Base-by-base conservation (phyloP, 2,888 invertebrate species). In the Priocnemis perturbator region DNA sequence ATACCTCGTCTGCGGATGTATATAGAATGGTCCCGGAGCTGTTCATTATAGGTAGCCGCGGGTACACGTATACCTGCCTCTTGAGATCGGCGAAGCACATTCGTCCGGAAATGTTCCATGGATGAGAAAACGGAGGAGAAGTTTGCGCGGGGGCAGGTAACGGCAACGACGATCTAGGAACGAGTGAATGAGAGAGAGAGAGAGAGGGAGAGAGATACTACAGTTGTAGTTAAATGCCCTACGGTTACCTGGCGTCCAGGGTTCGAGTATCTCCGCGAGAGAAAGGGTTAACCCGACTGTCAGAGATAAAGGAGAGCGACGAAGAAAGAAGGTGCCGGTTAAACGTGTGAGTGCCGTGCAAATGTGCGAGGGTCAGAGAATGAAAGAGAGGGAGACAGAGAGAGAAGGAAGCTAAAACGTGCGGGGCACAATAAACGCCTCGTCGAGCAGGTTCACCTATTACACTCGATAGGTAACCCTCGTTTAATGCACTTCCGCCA, bases 401-500 rank as follows among this genome's bases (percentile, higher is more conserved):
- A 56, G 61, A 74, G 68, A 60, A 55, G 58, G 64, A 60, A 69
- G 64, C 60, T 53, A 64, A 50, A 71, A 84, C 84, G 82, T 81
- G 82, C 77, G 72, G 71, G 79, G 82, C 77, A 85, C 81, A 82
- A 82, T 81, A 80, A 85, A 83, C 78, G 74, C 66, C 65, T 62
- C 69, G 73, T 62, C 76, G 73, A 70, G 77, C 77, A 79, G 78
- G 77, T 82, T 84, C 82, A 77, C 76, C 83, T 79, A 79, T 83
- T 84, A 83, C 78, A 63, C 73, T 62, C 73, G 79, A 78, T 77
- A 71, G 72, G 73, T 77, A 77, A 77, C 74, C 76, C 79, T 81
- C 81, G 77, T 84, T 82, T 81, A 83, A 85, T 82, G 82, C 76
- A 79, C 79, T 83, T 85, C 81, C 82, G 77, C 68, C 71, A 77